Percentiles rank a stretch among this genome's conserved stretches.
These are phyloP conservation scores for Cryptoprocta ferox DNA, from an alignment of 2,797 vertebrate genomes.

Conservation along the genomic window DNA sequence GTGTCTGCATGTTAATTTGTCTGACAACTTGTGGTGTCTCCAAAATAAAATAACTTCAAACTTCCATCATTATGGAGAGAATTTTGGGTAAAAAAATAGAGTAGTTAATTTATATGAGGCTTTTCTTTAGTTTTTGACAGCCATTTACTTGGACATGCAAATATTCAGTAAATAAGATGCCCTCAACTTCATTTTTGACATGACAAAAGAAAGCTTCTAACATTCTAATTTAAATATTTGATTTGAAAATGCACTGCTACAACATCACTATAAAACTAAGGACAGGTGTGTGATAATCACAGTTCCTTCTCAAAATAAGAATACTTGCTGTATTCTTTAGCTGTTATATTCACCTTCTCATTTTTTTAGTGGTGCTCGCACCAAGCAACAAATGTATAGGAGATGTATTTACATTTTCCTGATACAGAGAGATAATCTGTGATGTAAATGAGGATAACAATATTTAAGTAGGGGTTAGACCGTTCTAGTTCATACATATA, in stretches of 20 bases:
- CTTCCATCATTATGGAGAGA: neutral
- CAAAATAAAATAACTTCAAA: slow-evolving; percentile 27
- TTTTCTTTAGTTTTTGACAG: slow-evolving; percentile 4
- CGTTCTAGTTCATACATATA: neutral
- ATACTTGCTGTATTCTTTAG: neutral
- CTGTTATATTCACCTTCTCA: neutral
- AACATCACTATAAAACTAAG: neutral
- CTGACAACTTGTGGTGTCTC: neutral
- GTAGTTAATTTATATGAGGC: neutral
- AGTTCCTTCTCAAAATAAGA: neutral
- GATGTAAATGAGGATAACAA: neutral
- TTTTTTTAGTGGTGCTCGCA: neutral
- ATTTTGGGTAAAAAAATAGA: neutral
- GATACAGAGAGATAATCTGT: neutral
- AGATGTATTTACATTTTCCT: neutral
- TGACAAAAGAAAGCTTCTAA: neutral
- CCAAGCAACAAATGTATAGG: neutral
- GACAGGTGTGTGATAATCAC: neutral
- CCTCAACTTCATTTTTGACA: neutral
- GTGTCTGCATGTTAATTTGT: neutral
- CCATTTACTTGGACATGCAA: neutral
- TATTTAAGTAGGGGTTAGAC: neutral
- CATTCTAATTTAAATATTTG: neutral
- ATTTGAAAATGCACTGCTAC: neutral
- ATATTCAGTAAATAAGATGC: neutral